Evolutionary conservation across 2,888 invertebrate genomes (phyloP), one percentile per base, ranked within the genome.

Genomic region (Synanthedon formicaeformis): DNA sequence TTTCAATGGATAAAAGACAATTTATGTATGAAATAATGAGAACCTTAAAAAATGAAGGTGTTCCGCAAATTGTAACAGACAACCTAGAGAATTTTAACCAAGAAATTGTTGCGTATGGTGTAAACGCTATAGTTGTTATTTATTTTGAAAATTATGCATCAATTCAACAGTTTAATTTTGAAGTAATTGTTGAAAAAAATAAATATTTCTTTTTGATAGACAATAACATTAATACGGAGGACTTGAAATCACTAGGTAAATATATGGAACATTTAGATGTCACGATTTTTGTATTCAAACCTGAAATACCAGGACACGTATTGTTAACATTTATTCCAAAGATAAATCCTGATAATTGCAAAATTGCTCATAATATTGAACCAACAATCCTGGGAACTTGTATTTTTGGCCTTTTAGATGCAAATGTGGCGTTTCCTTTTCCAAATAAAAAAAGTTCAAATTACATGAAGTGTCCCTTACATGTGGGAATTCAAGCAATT

Each of bases 401-500:
- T 56, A 11, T 51, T 2, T 64, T 69, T 53, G 73, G 73, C 1
- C 52, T 40, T 5, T 45, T 75, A 18, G n/a, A 56, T 27, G 59
- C 54, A 2, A 54, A 56, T 1, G 52, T 54, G 1, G 53, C 63
- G 1, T 27, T 27, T 41, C 12, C 41, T 11, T 80, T 78, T 60
- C 75, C 76, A 1, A 51, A 56, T 1, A 77, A 75, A 63, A 62
- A 59, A 41, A 64, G 62, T 0, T 57, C 27, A 0, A 66, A 82
- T 61, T 62, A 75, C n/a, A 75, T 74, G 53, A 64, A 65, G 55
- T 83, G 84, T 56, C 67, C 73, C 1, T 58, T 81, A 2, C 75
- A 63, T 57, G 64, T 78, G 1, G 81, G 81, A 0, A 66, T 83
- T 57, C 68, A 69, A 11, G 54, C 65, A 3, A 34, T 73, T 3